Evolutionary conservation across 2,113 vertebrate species (phyloP), one percentile per base, ranked within the genome.

Genomic region (Leptosomus discolor): DNA sequence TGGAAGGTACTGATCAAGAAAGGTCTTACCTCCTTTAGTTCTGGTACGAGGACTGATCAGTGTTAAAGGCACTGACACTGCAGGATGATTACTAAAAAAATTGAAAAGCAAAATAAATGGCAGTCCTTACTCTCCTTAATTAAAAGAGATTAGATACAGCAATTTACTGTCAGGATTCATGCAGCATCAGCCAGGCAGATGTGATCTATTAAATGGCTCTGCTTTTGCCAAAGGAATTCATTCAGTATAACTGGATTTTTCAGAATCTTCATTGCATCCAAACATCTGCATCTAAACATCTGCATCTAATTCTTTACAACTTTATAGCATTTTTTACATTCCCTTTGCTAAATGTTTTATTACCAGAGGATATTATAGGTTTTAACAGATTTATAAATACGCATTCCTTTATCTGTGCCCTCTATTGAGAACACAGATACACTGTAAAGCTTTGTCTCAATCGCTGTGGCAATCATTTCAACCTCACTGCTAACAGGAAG

Each of bases 131-230:
- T 91, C 80, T 94, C 20, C 48, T 36, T 94, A 86, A 95, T 94
- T 95, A 88, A 92, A 96, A 91, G 18, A 85, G 81, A 94, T 97
- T 83, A 94, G 67, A 90, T 93, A 91, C 60, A 92, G 80, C 53
- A 95, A 83, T 58, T 92, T 84, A 65, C 56, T 91, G 67, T 92
- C 74, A 85, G 22, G 1, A 94, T 94, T 81, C 91, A 96, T 61
- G 48, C 60, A 92, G 48, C 82, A 92, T 65, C 67, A 92, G 46
- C 13, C 60, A 69, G 83, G 48, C 39, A 95, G 63, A 93, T 95
- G 68, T 82, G 87, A 75, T 84, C 73, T 89, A 77, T 96, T 95
- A 81, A 84, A 94, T 1, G 77, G 69, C 39, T 69, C 30, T 43
- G 32, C 45, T 95, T 86, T 63, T 91, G 60, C 60, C 68, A 71